These are phyloP conservation scores for Lasioglossum oenotherae DNA, from an alignment of 2,888 invertebrate species.

Conservation along the genomic window DNA sequence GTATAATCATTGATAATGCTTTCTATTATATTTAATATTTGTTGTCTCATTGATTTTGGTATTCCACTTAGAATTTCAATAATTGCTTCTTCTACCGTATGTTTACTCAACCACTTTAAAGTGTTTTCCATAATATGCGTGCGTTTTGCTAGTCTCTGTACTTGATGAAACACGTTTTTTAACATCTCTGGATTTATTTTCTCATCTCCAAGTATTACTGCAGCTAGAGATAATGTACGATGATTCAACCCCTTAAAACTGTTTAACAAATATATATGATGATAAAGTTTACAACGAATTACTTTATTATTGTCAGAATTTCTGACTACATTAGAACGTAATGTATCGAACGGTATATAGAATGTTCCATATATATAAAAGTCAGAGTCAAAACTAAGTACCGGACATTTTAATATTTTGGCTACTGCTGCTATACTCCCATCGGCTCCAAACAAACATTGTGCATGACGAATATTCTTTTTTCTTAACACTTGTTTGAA, in stretches of 20 bases:
- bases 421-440: conserved; percentile 93
- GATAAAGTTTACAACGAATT: conserved; percentile 90
- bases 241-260: conserved; percentile 88
- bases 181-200: conserved; percentile 91
- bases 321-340: conserved; percentile 85
- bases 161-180: conserved; percentile 88
- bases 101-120: conserved; percentile 91
- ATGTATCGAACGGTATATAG: conserved; percentile 91
- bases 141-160: conserved; percentile 82
- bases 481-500: conserved; percentile 90
- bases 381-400: conserved; percentile 97
- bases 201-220: conserved; percentile 92
- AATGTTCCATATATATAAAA: conserved; percentile 94
- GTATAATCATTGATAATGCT: conserved; percentile 86
- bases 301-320: conserved; percentile 79
- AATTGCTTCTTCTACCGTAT: conserved; percentile 90
- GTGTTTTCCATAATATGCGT: conserved; percentile 88
- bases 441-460: conserved; percentile 96
- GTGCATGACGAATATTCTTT: conserved; percentile 88
- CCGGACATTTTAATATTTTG: conserved; percentile 91
- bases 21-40: conserved; percentile 87
- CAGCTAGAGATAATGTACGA: conserved; percentile 91
- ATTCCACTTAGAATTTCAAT: conserved; percentile 88
- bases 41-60: conserved; percentile 86
- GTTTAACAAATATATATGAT: conserved; percentile 88